These are phyloP conservation scores for Natator depressus DNA, from an alignment of 2,113 vertebrate species.

Conservation along the genomic window DNA sequence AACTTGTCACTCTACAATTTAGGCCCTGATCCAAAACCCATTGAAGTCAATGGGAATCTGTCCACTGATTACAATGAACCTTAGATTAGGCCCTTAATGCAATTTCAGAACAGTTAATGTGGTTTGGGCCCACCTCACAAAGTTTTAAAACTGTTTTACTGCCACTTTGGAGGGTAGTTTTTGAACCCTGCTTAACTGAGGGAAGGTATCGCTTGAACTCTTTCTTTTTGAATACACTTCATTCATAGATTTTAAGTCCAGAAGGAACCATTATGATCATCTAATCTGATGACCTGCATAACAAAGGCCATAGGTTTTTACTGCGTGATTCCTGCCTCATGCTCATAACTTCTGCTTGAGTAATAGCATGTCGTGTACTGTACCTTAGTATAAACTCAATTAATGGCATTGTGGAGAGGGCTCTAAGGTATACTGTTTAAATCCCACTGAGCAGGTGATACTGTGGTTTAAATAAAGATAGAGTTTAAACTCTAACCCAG, in stretches of 20 bases:
- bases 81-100: neutral
- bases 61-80: accelerated
- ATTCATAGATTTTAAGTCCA: neutral
- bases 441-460: neutral
- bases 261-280: neutral
- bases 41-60: neutral
- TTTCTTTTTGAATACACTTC: neutral
- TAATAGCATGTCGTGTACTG: neutral
- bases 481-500: neutral
- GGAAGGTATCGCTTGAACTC: neutral
- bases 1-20: neutral
- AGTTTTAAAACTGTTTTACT: neutral
- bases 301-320: neutral
- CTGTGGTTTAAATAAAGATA: neutral
- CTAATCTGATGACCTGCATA: neutral
- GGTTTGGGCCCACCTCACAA: neutral
- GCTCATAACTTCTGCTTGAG: neutral
- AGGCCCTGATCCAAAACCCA: neutral
- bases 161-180: neutral
- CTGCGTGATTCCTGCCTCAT: neutral
- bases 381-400: neutral
- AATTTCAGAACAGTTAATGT: neutral
- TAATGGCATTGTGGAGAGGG: neutral
- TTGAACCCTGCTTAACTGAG: neutral
- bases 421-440: neutral